Evolutionary conservation across 2,888 invertebrate genomes (phyloP).

Genomic region (Ditula angustiorana): DNA sequence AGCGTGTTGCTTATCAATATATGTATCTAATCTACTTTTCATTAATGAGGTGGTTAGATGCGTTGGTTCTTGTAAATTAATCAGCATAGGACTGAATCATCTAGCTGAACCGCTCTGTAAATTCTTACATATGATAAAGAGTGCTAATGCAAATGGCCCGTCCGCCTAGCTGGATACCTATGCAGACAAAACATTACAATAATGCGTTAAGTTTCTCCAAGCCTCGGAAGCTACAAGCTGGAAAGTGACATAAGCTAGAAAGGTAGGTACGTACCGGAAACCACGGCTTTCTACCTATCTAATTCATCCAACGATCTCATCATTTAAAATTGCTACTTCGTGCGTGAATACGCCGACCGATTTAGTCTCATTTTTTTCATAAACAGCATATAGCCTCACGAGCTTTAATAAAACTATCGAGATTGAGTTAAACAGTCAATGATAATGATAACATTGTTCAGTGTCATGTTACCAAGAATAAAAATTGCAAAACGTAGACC

Average conservation of each 20-base stretch:
- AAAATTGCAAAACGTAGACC: background rate
- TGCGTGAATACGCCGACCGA: slow-evolving; percentile 39
- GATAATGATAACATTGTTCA: background rate
- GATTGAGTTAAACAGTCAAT: background rate
- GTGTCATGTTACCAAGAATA: background rate
- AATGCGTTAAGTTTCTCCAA: slow-evolving; percentile 62
- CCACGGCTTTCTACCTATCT: slow-evolving; percentile 66
- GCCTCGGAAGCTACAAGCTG: slow-evolving; percentile 43
- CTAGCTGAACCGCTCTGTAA: slow-evolving; percentile 36
- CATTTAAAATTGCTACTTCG: slow-evolving; percentile 48
- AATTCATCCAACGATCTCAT: slow-evolving; percentile 51
- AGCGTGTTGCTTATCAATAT: slow-evolving; percentile 28
- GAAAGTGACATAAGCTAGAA: slow-evolving; percentile 59
- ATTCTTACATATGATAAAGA: too few species aligned
- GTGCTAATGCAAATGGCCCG: background rate
- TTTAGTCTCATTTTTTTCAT: slow-evolving; percentile 38
- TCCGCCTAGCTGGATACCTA: background rate
- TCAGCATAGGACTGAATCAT: slow-evolving; percentile 33
- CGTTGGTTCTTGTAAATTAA: slow-evolving; percentile 39
- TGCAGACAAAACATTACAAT: slow-evolving; percentile 47
- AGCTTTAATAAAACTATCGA: too few species aligned
- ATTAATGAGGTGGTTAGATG: slow-evolving; percentile 24
- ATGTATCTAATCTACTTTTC: slow-evolving; percentile 21
- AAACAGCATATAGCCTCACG: slow-evolving; percentile 1
- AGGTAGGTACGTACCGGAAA: slow-evolving; percentile 55